Base-by-base conservation (phyloP, 2,888 invertebrate genomes). In the Stegophylla sp. region DNA sequence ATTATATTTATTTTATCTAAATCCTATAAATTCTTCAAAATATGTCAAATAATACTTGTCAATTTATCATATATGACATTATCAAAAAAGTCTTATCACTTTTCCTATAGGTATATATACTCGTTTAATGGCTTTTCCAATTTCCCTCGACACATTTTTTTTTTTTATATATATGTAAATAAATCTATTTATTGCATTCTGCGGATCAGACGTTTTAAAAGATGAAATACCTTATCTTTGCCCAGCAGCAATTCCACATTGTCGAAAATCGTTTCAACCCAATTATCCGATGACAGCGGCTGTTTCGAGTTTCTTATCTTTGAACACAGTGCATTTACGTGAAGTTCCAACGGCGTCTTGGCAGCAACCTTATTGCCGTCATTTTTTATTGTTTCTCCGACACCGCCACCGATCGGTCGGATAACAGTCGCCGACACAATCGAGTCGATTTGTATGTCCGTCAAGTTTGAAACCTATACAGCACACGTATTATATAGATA, bases 161-260 rank as follows among this genome's bases (percentile, higher is more conserved):
- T 34, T 34, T 34, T 34, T 34, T 34, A 7, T 34, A 34, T 34
- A 7, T 34, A 34, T 34, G 4, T 34, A 34, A 34, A 3, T 34
- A 34, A 34, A 34, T 34, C 34, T n/a, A n/a, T n/a, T n/a, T n/a
- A n/a, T n/a, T n/a, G 34, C 34, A 34, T 34, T 5, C 34, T 7
- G 34, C 34, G 17, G 15, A 17, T 17, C 17, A 17, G 15, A 17
- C 15, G 51, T 51, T 51, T 17, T 51, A 53, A n/a, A n/a, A 53
- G n/a, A n/a, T 23, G 12, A 13, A 26, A 26, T 61, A 92, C 91
- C 83, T 91, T 89, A 43, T 90, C 90, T 56, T 88, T 88, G 0
- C 92, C 92, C 67, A 93, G 88, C 72, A 92, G 91, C 1, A 89
- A 89, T 86, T 92, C 92, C 43, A 92, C 87, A 82, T 91, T 90